Conservation (phyloP, 2,888 invertebrate genomes). For the Spicauda simplicius region DNA sequence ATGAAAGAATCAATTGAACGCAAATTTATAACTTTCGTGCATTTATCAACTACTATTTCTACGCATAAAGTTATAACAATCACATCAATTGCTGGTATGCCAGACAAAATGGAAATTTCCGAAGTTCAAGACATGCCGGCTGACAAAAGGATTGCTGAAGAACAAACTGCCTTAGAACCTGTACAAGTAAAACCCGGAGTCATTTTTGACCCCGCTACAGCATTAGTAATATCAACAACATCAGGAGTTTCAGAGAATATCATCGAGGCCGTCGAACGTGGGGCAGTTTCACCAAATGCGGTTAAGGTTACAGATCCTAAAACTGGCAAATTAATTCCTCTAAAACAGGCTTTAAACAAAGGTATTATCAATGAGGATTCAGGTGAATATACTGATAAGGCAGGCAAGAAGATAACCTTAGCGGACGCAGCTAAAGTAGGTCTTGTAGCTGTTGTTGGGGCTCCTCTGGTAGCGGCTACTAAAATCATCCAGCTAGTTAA, state of each 20-base stretch:
- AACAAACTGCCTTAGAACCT: constrained; percentile 85
- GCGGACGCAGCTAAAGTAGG: constrained; percentile 92
- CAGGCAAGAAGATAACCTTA: constrained; percentile 87
- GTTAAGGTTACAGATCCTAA: constrained; percentile 89
- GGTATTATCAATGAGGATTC: constrained; percentile 90
- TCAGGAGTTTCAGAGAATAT: constrained; percentile 89
- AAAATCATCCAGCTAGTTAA: constrained; percentile 88
- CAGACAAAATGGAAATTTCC: constrained; percentile 89
- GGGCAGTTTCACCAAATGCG: constrained; percentile 87
- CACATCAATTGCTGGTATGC: constrained; percentile 89
- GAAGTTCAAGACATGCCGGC: constrained; percentile 62
- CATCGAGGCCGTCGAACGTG: constrained; percentile 90
- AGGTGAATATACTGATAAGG: constrained; percentile 87
- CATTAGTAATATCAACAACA: constrained; percentile 89
- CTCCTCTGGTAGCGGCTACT: constrained; percentile 89
- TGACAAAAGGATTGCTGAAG: constrained; percentile 52
- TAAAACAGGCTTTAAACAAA: constrained; percentile 90
- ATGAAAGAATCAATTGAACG: constrained; percentile 91
- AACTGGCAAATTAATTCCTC: constrained; percentile 87
- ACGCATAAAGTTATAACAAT: constrained; percentile 88
- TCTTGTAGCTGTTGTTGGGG: constrained; percentile 89
- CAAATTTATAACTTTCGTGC: constrained; percentile 86
- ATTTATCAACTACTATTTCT: constrained; percentile 70
- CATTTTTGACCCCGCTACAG: constrained; percentile 91
- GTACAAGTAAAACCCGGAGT: constrained; percentile 89